These are phyloP conservation scores for Thryonomys swinderianus DNA, from an alignment of 2,113 vertebrate genomes.

Conservation along the genomic window DNA sequence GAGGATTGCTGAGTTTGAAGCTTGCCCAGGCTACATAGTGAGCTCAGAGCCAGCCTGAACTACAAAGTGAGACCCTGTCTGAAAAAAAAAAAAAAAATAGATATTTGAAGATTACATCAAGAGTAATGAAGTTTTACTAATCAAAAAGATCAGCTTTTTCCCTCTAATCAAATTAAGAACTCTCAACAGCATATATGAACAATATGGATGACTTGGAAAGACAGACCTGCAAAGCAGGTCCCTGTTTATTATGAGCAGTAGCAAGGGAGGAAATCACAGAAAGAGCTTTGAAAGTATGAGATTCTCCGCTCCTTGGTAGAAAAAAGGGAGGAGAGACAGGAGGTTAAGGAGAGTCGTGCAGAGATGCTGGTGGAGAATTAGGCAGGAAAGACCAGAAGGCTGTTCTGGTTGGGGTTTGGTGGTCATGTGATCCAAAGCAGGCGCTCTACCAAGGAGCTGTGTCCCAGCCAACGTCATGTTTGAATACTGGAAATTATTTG, in stretches of 20 bases:
- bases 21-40: neutral
- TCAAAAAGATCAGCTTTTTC: neutral
- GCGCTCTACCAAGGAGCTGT: too few relatives aligned
- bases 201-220: neutral
- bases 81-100: neutral
- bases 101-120: conserved; percentile 16
- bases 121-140: neutral
- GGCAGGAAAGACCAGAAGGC: neutral
- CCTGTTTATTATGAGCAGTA: neutral
- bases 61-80: neutral
- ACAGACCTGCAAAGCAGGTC: neutral
- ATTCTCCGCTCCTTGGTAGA: neutral
- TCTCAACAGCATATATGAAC: neutral
- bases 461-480: neutral
- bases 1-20: neutral
- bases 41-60: neutral
- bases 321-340: fast-evolving
- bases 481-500: neutral
- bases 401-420: neutral
- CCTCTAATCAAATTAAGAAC: neutral
- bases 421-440: too few relatives aligned
- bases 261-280: neutral
- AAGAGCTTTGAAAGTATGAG: neutral
- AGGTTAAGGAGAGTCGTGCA: neutral
- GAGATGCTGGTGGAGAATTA: neutral